Conservation (phyloP, 2,888 invertebrate genomes). For the Stramonita haemastoma region DNA sequence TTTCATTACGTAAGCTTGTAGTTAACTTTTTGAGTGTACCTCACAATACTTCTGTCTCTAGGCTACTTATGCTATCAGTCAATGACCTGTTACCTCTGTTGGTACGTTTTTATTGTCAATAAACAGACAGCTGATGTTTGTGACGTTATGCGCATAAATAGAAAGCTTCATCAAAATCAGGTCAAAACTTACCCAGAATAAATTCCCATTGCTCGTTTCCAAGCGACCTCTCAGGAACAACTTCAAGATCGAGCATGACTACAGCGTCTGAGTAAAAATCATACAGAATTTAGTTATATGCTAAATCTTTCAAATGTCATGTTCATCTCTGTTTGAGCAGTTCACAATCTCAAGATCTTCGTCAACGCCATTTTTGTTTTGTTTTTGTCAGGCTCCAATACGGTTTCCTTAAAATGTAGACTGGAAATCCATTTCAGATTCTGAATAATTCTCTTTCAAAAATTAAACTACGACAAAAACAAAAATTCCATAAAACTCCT, state of each 20-base stretch:
- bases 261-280: constrained; percentile 37
- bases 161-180: constrained; percentile 34
- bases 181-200: constrained; percentile 87
- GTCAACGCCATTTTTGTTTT: constrained; percentile 71
- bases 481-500: background rate
- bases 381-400: constrained; percentile 49
- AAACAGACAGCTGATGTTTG: constrained; percentile 38
- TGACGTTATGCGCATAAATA: constrained; percentile 51
- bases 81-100: background rate
- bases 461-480: background rate
- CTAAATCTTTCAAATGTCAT: constrained; percentile 31
- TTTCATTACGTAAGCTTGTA: background rate
- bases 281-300: constrained; percentile 6
- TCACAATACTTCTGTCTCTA: background rate
- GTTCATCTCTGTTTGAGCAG: background rate
- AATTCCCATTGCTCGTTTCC: constrained; percentile 99
- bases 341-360: constrained; percentile 40
- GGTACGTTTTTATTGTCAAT: constrained; percentile 2
- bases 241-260: constrained; percentile 95
- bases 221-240: constrained; percentile 90
- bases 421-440: constrained; percentile 28
- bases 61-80: background rate
- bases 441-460: background rate
- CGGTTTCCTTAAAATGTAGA: constrained; percentile 36
- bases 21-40: background rate